Evolutionary conservation across 2,113 vertebrate genomes (phyloP), one percentile per base, ranked within the genome.

Genomic region (Varanus salvator): DNA sequence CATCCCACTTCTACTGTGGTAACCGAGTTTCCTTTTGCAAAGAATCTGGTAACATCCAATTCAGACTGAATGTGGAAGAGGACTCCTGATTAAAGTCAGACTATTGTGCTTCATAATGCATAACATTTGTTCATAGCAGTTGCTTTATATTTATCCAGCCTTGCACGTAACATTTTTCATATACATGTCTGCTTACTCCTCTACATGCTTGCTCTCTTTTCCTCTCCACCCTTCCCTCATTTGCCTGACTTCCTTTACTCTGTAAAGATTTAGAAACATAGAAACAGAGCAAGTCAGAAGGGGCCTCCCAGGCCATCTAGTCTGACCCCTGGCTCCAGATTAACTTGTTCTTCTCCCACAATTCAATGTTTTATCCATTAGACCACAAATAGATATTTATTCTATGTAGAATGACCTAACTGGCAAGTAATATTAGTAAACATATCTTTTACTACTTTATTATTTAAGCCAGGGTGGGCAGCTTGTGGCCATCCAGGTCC

Each of bases 11-110:
- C 50, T 15, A 1, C 5, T 74, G 12, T 54, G 44, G 44, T 50
- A 48, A 27, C 44, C 27, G 50, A 77, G 76, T 4, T 48, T 14
- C 44, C 31, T 34, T 75, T 54, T 74, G 11, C 21, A 38, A 12
- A 83, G 38, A 29, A 57, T 14, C 12, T 69, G 60, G 19, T 19
- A 64, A 84, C 31, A 6, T 44, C 38, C 31, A 72, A 8, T 77
- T 68, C 44, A 57, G 64, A 78, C 38, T 89, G 68, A 72, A 71
- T 89, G 57, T 89, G 25, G 54, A 80, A 54, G 54, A 69, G 29
- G 25, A 27, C 14, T 76, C n/a, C 12, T 86, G 19, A 34, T 76
- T 57, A 54, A 75, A 57, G 71, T 54, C 48, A 80, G 48, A 34
- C 31, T 69, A 21, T 27, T 27, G 1, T 81, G 66, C n/a, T 80